Conservation (phyloP, 2,888 invertebrate species). For the Hetaerina titia region DNA sequence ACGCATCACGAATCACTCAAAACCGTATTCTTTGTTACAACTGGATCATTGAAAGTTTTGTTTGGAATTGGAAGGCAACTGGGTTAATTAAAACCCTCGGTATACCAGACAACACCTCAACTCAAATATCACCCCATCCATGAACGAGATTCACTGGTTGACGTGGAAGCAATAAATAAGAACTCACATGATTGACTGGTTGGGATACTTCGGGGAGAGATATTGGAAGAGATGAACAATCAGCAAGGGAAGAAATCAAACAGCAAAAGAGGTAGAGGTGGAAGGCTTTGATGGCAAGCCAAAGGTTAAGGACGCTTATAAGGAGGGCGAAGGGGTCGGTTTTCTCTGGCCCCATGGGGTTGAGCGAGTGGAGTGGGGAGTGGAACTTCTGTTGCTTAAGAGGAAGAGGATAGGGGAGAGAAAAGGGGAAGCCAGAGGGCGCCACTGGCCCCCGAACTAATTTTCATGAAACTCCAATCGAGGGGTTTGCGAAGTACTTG, state of each 20-base stretch:
- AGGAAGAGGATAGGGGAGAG: not conserved
- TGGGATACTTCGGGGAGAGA: not conserved
- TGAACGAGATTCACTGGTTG: not conserved
- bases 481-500: constrained; percentile 67
- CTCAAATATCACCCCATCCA: constrained; percentile 13
- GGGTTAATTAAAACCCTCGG: constrained; percentile 1
- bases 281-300: constrained; percentile 23
- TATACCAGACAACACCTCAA: constrained; percentile 49
- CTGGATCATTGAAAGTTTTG: not conserved
- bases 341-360: constrained; percentile 1
- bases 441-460: constrained; percentile 60
- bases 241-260: constrained; percentile 28
- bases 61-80: not conserved
- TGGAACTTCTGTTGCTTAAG: not conserved
- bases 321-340: not conserved
- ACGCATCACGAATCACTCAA: not conserved
- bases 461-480: constrained; percentile 67
- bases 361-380: not conserved
- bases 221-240: constrained; percentile 33
- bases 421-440: not conserved
- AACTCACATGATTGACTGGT: constrained; percentile 7
- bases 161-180: constrained; percentile 22
- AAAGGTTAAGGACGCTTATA: constrained; percentile 29
- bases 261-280: not conserved
- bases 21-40: not conserved